Conservation (phyloP, 1,140 invertebrate species). For the Drosophila pruinosa region DNA sequence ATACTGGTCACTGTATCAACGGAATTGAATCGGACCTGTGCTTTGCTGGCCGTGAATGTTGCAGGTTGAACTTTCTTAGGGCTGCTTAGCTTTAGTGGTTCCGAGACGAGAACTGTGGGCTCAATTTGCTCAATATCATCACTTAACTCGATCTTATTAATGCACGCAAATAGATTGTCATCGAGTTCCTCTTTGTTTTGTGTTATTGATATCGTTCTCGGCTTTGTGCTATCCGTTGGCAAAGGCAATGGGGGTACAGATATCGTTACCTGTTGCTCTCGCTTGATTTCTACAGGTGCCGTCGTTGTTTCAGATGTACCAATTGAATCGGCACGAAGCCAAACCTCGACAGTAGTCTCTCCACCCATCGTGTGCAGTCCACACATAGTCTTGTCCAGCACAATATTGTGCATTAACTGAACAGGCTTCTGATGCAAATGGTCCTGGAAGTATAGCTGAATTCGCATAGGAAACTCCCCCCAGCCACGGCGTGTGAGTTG, state of each 20-base stretch:
- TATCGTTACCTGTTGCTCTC: not conserved
- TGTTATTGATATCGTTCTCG: constrained; percentile 62
- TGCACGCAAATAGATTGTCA: constrained; percentile 70
- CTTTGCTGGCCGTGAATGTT: not conserved
- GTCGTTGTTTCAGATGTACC: not conserved
- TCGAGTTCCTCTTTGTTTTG: constrained; percentile 76
- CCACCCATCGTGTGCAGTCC: constrained; percentile 92
- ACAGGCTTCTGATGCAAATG: constrained; percentile 89
- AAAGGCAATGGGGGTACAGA: not conserved
- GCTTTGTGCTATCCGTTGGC: constrained; percentile 19
- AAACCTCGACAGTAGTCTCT: constrained; percentile 90
- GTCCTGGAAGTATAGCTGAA: constrained; percentile 91
- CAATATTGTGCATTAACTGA: constrained; percentile 91
- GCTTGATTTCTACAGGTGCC: not conserved
- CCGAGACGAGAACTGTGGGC: constrained; percentile 65
- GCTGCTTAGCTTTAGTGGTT: constrained; percentile 61
- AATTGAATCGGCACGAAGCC: constrained; percentile 84
- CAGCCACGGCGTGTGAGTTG: constrained; percentile 92
- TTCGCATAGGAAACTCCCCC: constrained; percentile 94
- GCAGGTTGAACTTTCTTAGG: constrained; percentile 42
- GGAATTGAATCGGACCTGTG: constrained; percentile 16
- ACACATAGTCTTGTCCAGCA: constrained; percentile 92
- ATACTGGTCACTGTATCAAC: not conserved
- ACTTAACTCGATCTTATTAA: constrained; percentile 64
- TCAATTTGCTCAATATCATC: constrained; percentile 71